Evolutionary conservation across 53 echinoderm and acorn worm species (phyloP), one percentile per base, ranked within the genome.

Genomic region (Echinometra lucunter): DNA sequence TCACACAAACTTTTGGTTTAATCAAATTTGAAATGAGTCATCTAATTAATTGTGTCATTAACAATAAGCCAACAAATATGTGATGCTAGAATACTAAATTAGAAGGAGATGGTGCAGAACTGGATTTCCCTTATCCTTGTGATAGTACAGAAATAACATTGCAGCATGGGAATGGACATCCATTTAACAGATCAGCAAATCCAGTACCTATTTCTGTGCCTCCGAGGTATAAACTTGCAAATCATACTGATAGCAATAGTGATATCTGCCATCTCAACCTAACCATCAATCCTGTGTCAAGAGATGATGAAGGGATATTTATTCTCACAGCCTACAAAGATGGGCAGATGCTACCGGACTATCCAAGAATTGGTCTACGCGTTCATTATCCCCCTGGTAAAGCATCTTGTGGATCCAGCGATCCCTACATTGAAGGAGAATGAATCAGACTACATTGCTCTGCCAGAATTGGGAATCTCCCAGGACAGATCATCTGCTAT

Each of bases 351-450:
- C 49, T 83, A 47, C 45, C 45, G 1, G 85, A 83, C 25, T 83
- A 83, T 13, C 45, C 85, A 25, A 83, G 49, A 37, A n/a, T 85
- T 12, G 85, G 85, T 1, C 30, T 85, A 12, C 53, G 53, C 15
- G 49, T 85, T 30, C 28, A n/a, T 49, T 85, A 85, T n/a, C 85
- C 30, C 28, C 85, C 85, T 12, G 85, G 85, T 28, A 49, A 47
- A 2, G 85, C 85, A 28, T 28, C 85, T 3, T 85, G 85, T 37
- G 49, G 28, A 85, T 49, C 28, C 13, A 45, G 85, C 11, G 30
- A 21, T 27, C n/a, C n/a, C 9, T 21, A 85, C n/a, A 1, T n/a
- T 17, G 28, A 45, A n/a, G 53, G 53, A 30, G 12, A 12, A 28
- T 85, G 85, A 49, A 28, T 85, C 0, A n/a, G 9, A 18, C 30